Base-by-base conservation (phyloP, 2,888 invertebrate species). In the Operophtera brumata region DNA sequence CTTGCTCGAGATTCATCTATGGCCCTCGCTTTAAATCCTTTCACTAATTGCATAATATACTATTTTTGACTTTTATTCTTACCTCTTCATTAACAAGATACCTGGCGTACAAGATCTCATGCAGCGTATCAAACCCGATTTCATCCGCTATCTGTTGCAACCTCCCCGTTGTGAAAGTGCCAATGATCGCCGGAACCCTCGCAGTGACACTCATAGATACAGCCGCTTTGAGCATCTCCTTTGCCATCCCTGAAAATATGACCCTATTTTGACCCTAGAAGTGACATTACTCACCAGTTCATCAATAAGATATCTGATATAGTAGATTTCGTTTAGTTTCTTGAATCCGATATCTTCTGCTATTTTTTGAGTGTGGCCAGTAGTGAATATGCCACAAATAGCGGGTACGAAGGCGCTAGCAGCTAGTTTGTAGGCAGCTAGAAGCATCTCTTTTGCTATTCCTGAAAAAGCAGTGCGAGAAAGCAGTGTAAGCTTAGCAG, bases 241-340 rank as follows among this genome's bases (percentile, higher is more conserved):
- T 77, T 1, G 65, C 75, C 44, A 82, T 46, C 2, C 64, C 64
- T 64, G 52, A 36, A 63, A 30, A 32, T 2, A 28, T 9, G 26
- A 11, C 7, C 13, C 3, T 3, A 45, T n/a, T 13, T 34, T 34
- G 8, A 41, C 25, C 28, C n/a, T 28, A 35, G 10, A 37, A 8
- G 2, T 28, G 12, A n/a, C n/a, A 14, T 2, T 2, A 46, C 66
- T 64, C 44, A 87, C 89, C 77, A 86, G 65, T 0, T 77, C 78
- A 60, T 88, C 73, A 30, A 80, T 73, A 1, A 83, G 59, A 48
- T 90, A 90, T 67, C 84, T 66, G 7, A 80, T 67, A 49, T 89
- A 90, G 57, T 82, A 81, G 2, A 89, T 77, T 55, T 89, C 87
- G 47, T 84, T 77, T 25, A 72, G 70, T 52, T 85, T 89, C 25